Evolutionary conservation across 2,113 vertebrate species (phyloP), one percentile per base, ranked within the genome.

Genomic region (Typhlomys cinereus): DNA sequence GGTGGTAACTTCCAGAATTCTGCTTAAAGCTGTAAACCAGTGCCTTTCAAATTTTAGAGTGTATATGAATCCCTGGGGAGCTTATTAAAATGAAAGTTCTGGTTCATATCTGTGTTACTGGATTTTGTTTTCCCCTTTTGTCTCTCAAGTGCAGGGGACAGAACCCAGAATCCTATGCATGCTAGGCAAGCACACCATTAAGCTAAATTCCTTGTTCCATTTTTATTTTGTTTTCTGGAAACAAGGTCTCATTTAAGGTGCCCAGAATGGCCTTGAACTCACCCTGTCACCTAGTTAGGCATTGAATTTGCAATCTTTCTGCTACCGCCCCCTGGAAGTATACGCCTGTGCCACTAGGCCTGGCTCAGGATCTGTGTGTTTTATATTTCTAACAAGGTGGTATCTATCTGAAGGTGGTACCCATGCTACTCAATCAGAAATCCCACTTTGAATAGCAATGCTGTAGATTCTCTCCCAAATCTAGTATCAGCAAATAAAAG

Each of bases 41-140:
- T 50, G 59, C 15, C 29, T 88, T 27, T 71, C 15, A 73, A 39
- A 74, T 21, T 75, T 62, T 64, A 29, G 34, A 34, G 12, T 71
- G 14, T n/a, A 25, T 31, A n/a, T 50, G 27, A 93, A 41, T 76
- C 61, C 18, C 41, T 11, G 8, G 27, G 36, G 76, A 81, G 48
- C 41, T 95, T 80, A 59, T 41, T 84, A 70, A 85, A 75, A 71
- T 85, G 29, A 75, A 81, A n/a, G 7, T 76, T 71, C 78, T 87
- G 62, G 27, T 39, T 88, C 80, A 66, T 5, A 57, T 84, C 27
- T 39, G 36, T 50, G 4, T n/a, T n/a, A n/a, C 54, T 48, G 21
- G 69, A 46, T 31, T 66, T 74, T 85, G 69, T 64, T 48, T 41
- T 52, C 54, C 62, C 59, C 78, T 41, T 34, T n/a, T n/a, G n/a